Evolutionary conservation across 2,888 invertebrate species (phyloP), one percentile per base, ranked within the genome.

Genomic region (Oscheius sp.): DNA sequence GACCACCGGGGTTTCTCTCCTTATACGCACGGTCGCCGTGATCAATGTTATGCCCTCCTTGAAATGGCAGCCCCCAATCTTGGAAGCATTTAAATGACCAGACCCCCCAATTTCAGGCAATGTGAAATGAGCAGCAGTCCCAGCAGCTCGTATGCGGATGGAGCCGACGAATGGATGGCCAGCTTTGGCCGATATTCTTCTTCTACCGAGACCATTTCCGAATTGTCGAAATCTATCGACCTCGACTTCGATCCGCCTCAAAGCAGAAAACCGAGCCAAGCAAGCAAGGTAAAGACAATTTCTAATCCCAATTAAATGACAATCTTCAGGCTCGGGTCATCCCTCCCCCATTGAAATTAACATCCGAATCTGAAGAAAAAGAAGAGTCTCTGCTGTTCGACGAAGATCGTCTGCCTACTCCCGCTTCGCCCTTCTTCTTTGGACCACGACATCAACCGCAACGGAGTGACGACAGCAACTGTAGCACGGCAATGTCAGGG

Each of bases 311-410:
- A 16, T 59, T 7, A 7, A 35, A 9, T 35, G 35, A 9, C 35
- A 35, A 35, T 12, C 9, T 45, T 45, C 21, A 66, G 66, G 25
- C 52, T n/a, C 21, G 52, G 2, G n/a, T 41, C 7, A 61, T 61
- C 16, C 61, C 66, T n/a, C 66, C 66, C 13, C 66, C 66, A 9
- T 18, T 66, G 66, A 52, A 25, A 29, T n/a, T 66, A n/a, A 16
- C 21, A n/a, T 27, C 25, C 0, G 66, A 66, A 52, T 66, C 66
- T 6, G 66, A 66, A 27, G 27, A 13, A 13, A 49, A 49, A 29
- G 66, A 66, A 25, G 72, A 64, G 35, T 72, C 72, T n/a, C 23
- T 72, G 18, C 23, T 72, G 25, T 72, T 66, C 43, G 72, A 72
- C 18, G 72, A 72, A 1, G 72, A 72, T 21, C 72, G 72, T 43